A percentile compares a stretch with the other conserved stretches of the same genome.
phyloP scores from a whole-genome alignment of 2,113 vertebrate genomes.

The Boleophthalmus pectinirostris region DNA sequence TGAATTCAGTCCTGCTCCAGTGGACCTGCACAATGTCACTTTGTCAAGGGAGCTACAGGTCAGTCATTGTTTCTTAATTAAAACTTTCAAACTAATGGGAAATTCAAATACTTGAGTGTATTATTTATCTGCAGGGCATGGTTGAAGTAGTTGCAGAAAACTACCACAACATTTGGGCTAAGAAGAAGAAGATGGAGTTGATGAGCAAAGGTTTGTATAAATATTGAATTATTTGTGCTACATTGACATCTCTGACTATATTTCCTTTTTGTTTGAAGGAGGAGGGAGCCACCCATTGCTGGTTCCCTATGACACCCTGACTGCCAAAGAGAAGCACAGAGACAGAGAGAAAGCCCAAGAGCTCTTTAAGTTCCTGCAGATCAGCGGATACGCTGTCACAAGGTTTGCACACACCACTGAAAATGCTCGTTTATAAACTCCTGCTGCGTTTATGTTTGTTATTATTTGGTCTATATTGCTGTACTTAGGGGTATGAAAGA shows the following conservation, averaged over 20 bases:
- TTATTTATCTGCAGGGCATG: constrained; percentile 82
- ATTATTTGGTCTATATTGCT: not conserved
- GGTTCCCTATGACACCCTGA: constrained; percentile 95
- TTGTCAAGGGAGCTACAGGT: constrained; percentile 95
- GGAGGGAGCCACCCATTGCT: constrained; percentile 91
- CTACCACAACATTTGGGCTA: constrained; percentile 98
- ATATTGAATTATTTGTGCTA: not conserved
- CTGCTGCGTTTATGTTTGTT: not conserved
- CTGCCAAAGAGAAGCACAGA: constrained; percentile 94
- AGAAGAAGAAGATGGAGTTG: constrained; percentile 94
- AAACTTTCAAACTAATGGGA: not conserved
- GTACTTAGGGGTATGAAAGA: constrained; percentile 84
- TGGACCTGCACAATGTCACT: constrained; percentile 88
- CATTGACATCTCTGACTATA: not conserved
- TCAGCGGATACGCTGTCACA: constrained; percentile 83
- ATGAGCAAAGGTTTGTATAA: constrained; percentile 83
- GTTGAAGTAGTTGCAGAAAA: constrained; percentile 96
- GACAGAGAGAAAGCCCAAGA: constrained; percentile 96
- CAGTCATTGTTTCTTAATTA: constrained; percentile 37
- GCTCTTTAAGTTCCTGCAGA: constrained; percentile 93
- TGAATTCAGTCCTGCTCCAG: constrained; percentile 85
- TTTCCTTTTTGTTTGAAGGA: constrained; percentile 71
- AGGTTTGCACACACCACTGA: constrained; percentile 51
- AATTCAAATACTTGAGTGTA: not conserved
- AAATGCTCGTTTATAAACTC: not conserved